Conservation (phyloP, 2,113 vertebrate genomes). For the Apus apus region DNA sequence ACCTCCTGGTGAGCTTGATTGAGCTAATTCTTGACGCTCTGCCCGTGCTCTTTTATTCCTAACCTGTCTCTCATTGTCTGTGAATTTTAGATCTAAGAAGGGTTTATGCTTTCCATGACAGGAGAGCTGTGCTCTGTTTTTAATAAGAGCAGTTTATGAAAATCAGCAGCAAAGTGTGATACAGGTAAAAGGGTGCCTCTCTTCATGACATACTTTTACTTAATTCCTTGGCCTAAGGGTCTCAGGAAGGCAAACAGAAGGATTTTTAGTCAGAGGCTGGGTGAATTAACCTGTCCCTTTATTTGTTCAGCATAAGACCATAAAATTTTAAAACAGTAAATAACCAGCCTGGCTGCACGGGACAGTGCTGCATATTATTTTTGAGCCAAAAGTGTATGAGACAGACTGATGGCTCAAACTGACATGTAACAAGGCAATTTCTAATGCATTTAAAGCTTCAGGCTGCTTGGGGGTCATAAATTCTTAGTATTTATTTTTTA, state of each 20-base stretch:
- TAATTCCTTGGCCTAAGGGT: not conserved
- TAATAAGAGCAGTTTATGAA: not conserved
- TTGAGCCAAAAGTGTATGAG: not conserved
- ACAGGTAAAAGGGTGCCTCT: not conserved
- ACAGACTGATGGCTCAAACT: not conserved
- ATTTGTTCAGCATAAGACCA: slow-evolving; percentile 3
- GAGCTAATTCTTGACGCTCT: not conserved
- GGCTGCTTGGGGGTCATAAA: not conserved
- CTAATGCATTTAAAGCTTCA: not conserved
- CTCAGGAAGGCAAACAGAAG: not conserved
- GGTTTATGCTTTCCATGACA: not conserved
- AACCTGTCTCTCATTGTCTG: accelerated
- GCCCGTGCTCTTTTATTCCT: not conserved
- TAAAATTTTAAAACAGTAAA: not conserved
- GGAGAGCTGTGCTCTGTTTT: not conserved
- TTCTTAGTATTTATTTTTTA: not conserved
- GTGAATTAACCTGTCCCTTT: not conserved
- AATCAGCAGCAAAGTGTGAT: not conserved
- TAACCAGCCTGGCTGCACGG: not conserved
- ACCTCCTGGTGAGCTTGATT: not conserved
- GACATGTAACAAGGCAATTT: not conserved
- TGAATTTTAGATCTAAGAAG: not conserved
- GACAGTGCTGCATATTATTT: not conserved
- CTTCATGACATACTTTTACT: not conserved
- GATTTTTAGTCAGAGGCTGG: not conserved